Conservation (phyloP, 2,888 invertebrate species). For the Zygothrica quintamaculata region DNA sequence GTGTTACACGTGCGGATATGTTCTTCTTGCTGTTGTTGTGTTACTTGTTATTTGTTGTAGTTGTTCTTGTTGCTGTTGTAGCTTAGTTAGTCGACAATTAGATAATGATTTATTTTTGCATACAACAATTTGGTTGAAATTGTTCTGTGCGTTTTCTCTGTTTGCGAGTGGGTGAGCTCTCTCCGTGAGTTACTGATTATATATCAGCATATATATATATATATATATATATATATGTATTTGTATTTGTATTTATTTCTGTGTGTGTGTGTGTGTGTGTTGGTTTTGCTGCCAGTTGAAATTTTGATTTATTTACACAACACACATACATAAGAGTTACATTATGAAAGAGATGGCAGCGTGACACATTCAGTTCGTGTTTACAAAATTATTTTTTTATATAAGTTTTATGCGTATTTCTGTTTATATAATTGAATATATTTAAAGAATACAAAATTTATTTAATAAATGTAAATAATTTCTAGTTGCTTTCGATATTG, state of each 20-base stretch:
- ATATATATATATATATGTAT: too few relatives aligned
- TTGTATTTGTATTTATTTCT: constrained; percentile 3
- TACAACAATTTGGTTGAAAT: constrained; percentile 42
- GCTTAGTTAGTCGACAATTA: constrained; percentile 65
- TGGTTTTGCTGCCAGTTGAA: constrained; percentile 29
- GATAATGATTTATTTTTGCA: constrained; percentile 76
- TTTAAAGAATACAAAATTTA: background rate
- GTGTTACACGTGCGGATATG: constrained; percentile 68
- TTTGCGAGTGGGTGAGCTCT: background rate
- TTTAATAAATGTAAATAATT: too few relatives aligned
- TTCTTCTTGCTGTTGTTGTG: constrained; percentile 4
- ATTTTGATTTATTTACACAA: constrained; percentile 66
- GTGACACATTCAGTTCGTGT: constrained; percentile 13
- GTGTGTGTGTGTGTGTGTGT: constrained; percentile 14
- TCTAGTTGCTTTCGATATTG: too few relatives aligned
- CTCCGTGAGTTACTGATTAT: background rate
- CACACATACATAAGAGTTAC: constrained; percentile 36
- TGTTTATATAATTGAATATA: background rate
- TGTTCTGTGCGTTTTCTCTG: constrained; percentile 21
- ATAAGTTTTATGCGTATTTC: too few relatives aligned
- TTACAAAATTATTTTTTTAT: too few relatives aligned
- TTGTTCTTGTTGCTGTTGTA: constrained; percentile 21
- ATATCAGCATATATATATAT: too few relatives aligned
- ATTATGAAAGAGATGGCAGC: constrained; percentile 1
- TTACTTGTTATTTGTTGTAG: constrained; percentile 47